These are phyloP conservation scores for Pachypsylla venusta DNA, from an alignment of 1,140 invertebrate species.

Conservation along the genomic window DNA sequence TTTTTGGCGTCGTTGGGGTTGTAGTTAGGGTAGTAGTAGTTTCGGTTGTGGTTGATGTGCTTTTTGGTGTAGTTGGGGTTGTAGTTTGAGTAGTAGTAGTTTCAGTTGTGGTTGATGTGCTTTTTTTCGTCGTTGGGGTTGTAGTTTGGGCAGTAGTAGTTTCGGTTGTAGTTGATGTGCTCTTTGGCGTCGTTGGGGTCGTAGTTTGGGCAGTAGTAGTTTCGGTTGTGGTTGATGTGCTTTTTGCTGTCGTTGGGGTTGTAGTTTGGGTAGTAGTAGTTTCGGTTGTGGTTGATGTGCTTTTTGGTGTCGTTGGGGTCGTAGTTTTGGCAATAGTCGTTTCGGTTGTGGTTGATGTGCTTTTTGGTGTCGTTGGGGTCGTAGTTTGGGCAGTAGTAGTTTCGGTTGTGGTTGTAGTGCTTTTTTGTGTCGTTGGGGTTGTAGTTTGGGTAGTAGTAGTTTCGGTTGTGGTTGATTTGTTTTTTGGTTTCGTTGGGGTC, in stretches of 20 bases:
- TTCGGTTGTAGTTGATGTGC: background rate
- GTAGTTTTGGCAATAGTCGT: background rate
- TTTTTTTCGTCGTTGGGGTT: background rate
- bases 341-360: background rate
- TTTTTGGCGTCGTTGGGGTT: background rate
- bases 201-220: background rate
- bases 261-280: background rate
- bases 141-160: background rate
- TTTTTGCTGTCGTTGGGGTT: background rate
- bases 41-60: background rate
- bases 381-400: background rate
- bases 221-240: background rate
- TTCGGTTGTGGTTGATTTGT: background rate
- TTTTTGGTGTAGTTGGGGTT: background rate
- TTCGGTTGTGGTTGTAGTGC: background rate
- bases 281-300: too few relatives aligned
- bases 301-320: background rate
- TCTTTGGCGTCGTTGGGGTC: background rate
- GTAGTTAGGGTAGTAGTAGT: background rate
- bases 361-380: background rate
- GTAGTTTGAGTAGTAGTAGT: background rate
- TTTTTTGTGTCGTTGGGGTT: background rate
- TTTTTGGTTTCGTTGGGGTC: background rate
- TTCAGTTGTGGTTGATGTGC: background rate
- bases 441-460: background rate